Conservation (phyloP, 2,113 vertebrate species). For the Cairina moschata region DNA sequence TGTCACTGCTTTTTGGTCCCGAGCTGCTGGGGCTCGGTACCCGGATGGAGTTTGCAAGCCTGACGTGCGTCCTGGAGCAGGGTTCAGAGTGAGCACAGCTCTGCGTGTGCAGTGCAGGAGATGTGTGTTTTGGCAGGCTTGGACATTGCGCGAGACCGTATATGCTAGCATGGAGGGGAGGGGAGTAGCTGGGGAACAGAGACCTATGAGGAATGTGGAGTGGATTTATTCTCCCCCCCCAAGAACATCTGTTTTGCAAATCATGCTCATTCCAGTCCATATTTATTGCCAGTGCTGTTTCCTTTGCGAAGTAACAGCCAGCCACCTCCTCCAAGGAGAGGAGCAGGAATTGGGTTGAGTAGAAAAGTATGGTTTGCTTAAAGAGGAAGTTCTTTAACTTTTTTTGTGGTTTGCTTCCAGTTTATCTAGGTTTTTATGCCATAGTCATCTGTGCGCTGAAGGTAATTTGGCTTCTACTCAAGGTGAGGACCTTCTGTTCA, state of each 20-base stretch:
- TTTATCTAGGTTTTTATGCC: rapidly evolving
- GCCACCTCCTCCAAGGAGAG: conserved; percentile 25
- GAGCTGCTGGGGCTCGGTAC: not conserved
- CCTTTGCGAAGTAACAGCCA: conserved; percentile 57
- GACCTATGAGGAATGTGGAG: not conserved
- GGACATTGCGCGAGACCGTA: not conserved
- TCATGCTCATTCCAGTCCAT: conserved; percentile 72
- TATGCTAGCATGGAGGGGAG: not conserved
- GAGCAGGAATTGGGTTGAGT: not conserved
- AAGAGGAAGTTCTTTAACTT: not conserved
- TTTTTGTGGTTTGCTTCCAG: not conserved
- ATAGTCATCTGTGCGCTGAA: rapidly evolving
- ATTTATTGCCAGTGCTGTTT: conserved; percentile 78
- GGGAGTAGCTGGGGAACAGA: not conserved
- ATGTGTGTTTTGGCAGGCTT: not conserved
- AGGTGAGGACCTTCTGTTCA: not conserved
- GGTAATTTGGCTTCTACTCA: not conserved
- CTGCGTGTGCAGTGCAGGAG: rapidly evolving
- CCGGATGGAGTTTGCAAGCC: not conserved
- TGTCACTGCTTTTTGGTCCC: too few species aligned
- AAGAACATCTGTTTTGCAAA: conserved; percentile 80
- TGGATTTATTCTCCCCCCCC: not conserved
- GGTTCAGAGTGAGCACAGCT: not conserved
- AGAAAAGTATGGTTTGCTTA: not conserved
- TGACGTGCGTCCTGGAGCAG: not conserved